Base-by-base conservation (phyloP, 2,888 invertebrate genomes). In the Melinopterus prodromus region DNA sequence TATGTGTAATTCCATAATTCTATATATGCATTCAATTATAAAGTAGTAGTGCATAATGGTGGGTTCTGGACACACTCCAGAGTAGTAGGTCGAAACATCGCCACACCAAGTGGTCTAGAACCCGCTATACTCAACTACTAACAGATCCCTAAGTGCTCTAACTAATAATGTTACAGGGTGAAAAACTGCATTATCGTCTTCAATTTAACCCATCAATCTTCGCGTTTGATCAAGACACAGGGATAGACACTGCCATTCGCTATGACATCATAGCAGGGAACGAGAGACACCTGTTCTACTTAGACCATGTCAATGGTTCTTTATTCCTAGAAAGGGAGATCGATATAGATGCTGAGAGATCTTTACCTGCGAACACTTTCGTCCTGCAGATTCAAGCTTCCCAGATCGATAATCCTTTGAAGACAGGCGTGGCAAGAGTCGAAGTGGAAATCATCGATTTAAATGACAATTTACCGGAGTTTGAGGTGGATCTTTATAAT, bases 401-500 rank as follows among this genome's bases (percentile, higher is more conserved):
- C 0, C 95, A 97, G 88, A 91, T 94, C 72, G 95, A 97, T 87
- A 96, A 95, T 86, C 94, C 95, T 0, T 86, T 95, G 69, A 95
- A 95, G 85, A 92, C 94, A 37, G 94, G 95, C 0, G 90, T 93
- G 6, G 95, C 97, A 0, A 90, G 94, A 77, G 91, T 95, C 0
- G 95, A 95, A 87, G 90, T 96, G 0, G 93, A 96, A 88, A 90
- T 96, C 3, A 86, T 94, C 69, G 96, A 96, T 85, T 88, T 96
- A 9, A 96, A 97, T 85, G 97, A 97, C 87, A 97, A 97, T 88
- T 89, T 95, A 26, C 97, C 97, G 0, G 95, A 96, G 85, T 97
- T 97, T 84, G 97, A 97, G 87, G 96, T 96, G 0, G 96, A 96
- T 85, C 93, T 95, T 85, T 97, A 97, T 87, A 97, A 97, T 85